A percentile compares a stretch with the other conserved stretches of the same genome.
Conservation (phyloP, 2,797 vertebrate species). For the Pitangus sulphuratus region DNA sequence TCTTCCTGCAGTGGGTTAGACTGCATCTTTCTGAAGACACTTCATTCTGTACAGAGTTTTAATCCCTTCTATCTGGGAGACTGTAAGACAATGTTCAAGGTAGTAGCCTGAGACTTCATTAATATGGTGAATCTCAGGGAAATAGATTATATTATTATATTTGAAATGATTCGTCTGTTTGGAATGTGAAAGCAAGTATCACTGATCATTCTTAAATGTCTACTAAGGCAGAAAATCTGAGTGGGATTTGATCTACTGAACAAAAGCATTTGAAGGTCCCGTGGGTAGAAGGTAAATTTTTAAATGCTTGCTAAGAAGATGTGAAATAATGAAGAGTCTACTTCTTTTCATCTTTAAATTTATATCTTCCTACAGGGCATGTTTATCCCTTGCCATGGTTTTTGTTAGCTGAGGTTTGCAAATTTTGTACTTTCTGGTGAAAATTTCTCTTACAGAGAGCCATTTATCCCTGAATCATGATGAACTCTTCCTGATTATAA, state of each 20-base stretch:
- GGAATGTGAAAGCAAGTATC: neutral
- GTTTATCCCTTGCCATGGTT: neutral
- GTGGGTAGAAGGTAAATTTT: neutral
- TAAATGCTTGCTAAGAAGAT: neutral
- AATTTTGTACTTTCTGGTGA: neutral
- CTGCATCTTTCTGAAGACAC: neutral
- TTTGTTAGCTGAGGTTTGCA: neutral
- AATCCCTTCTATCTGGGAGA: neutral
- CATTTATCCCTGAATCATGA: neutral
- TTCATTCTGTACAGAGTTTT: neutral
- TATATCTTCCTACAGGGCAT: neutral
- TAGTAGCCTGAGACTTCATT: neutral
- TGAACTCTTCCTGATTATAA: neutral
- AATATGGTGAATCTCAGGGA: neutral
- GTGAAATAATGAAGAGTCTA: neutral
- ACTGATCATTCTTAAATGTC: neutral
- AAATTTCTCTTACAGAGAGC: neutral
- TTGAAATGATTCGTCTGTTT: neutral
- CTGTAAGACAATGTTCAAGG: neutral
- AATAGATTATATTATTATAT: neutral
- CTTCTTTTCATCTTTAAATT: neutral
- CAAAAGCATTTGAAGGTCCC: neutral
- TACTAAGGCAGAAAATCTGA: neutral
- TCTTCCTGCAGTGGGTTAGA: neutral
- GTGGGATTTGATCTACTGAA: neutral